phyloP scores from a whole-genome alignment of 2,113 vertebrate genomes.

The Microcebus murinus region DNA sequence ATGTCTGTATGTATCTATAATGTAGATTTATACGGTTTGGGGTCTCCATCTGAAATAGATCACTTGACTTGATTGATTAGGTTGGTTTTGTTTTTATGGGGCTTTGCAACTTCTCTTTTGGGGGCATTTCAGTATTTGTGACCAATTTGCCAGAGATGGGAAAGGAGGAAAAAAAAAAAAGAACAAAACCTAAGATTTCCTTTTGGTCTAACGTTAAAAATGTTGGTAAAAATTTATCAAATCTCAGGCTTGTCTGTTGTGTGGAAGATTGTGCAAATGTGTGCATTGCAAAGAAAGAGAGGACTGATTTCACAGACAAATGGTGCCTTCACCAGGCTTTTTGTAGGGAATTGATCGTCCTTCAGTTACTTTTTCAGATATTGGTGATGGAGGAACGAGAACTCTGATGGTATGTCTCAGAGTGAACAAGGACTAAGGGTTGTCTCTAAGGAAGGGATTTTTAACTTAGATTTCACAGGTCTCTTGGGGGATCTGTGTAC shows the following conservation, averaged over 20 bases:
- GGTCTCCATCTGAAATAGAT: neutral
- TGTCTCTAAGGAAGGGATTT: neutral
- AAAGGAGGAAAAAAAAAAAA: neutral
- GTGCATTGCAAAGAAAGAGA: neutral
- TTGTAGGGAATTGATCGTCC: neutral
- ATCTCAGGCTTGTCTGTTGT: neutral
- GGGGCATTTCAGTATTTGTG: neutral
- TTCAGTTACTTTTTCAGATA: neutral
- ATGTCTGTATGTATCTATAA: neutral
- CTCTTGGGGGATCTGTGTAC: neutral
- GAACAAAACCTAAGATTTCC: neutral
- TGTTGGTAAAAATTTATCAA: neutral
- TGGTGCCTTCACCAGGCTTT: neutral
- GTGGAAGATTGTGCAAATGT: neutral
- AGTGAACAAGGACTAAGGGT: neutral
- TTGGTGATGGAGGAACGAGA: neutral
- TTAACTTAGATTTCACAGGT: neutral
- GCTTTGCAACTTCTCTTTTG: neutral
- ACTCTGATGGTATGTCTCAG: neutral
- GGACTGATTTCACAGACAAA: neutral
- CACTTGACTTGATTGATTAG: neutral
- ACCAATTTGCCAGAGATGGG: neutral
- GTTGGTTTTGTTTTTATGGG: neutral
- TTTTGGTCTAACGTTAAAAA: neutral
- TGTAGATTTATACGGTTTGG: neutral